Percentiles rank a stretch among this genome's conserved stretches.
Conservation (phyloP, 2,113 vertebrate species). For the Misgurnus mizolepis region DNA sequence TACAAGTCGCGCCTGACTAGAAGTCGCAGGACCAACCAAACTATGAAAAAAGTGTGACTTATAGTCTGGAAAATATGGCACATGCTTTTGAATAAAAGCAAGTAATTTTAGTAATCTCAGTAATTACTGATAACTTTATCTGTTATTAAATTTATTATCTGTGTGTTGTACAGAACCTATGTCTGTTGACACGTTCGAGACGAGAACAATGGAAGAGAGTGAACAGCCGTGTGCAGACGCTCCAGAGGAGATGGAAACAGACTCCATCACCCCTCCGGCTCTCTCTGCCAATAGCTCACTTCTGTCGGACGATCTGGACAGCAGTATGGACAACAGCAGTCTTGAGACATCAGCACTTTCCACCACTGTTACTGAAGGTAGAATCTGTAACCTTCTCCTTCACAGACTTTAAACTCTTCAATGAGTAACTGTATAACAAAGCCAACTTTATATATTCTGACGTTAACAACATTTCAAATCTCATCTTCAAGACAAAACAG, state of each 20-base stretch:
- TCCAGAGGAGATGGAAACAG: background rate
- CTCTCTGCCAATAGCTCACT: background rate
- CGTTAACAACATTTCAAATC: too few species aligned
- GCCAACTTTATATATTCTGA: too few species aligned
- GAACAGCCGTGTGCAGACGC: constrained; percentile 25
- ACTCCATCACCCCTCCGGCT: background rate
- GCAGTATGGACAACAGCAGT: constrained; percentile 44
- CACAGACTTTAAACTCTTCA: background rate
- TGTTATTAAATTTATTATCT: constrained; percentile 9
- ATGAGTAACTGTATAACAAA: too few species aligned
- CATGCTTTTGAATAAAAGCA: too few species aligned
- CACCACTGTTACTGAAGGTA: constrained; percentile 48
- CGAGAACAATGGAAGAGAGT: constrained; percentile 8
- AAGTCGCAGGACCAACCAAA: too few species aligned
- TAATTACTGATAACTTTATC: too few species aligned
- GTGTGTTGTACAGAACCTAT: background rate
- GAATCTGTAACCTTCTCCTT: background rate
- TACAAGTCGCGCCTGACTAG: too few species aligned
- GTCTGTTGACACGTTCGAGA: background rate
- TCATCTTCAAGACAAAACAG: too few species aligned
- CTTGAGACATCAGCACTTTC: constrained; percentile 20
- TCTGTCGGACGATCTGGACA: constrained; percentile 36
- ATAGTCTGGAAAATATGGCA: too few species aligned
- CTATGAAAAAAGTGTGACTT: too few species aligned
- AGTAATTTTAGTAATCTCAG: too few species aligned